Base-by-base conservation (phyloP, 2,888 invertebrate genomes). In the Tinea pellionella region DNA sequence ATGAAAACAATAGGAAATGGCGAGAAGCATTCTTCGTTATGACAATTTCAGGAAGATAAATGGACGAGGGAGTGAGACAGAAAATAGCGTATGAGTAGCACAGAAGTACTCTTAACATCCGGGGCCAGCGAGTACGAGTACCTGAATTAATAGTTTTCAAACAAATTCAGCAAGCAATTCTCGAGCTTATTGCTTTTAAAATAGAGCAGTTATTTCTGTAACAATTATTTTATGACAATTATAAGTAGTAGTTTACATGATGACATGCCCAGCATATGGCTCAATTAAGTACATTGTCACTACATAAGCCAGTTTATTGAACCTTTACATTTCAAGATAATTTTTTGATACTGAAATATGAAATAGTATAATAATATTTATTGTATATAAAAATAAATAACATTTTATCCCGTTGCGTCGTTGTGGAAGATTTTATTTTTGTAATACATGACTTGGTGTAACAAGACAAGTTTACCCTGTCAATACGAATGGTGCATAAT, bases 21-120 rank as follows among this genome's bases (percentile, higher is more conserved):
- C 41, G 15, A 15, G 47, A 13, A 47, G 15, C 47, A 16, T 47
- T 47, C 47, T 47, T 47, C 47, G 47, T 47, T 47, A 47, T 47
- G 47, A 47, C 47, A 47, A 47, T 47, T 47, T 47, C 15, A 47
- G 47, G 16, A 47, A 15, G 47, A 47, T 47, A 47, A 47, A 47
- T 47, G 47, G 13, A 16, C 15, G 47, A 15, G 47, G 13, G 15
- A 47, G 9, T 2, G 47, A 47, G 47, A 47, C 47, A 47, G 12
- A 47, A 47, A 13, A 15, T 47, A 47, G 47, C 15, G 15, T 16
- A 9, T 1, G 47, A 47, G 47, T 16, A 15, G 9, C 15, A 47
- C 15, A 47, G 47, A 4, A 47, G 16, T 47, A 47, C 47, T 16
- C 16, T 15, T 47, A 47, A 47, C 16, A 47, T 16, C 47, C 47